Percentiles rank a stretch among this genome's conserved stretches.
Conservation (phyloP, 2,888 invertebrate species). For the Anoncus sp. region DNA sequence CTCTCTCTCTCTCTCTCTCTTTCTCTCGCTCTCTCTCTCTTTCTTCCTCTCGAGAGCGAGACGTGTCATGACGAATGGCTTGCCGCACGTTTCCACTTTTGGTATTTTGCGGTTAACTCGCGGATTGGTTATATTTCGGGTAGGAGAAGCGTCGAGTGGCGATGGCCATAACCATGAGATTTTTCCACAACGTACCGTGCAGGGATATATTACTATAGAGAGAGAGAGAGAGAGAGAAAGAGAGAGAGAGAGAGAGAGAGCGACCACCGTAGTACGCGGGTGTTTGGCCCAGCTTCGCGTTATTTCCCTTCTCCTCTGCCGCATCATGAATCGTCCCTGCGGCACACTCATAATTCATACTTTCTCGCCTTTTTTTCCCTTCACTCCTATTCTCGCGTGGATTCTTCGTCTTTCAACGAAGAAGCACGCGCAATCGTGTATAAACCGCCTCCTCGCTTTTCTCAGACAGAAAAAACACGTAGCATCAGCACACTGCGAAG, state of each 20-base stretch:
- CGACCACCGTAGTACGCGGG: slow-evolving; percentile 1
- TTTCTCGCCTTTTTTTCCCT: slow-evolving; percentile 44
- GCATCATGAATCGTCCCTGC: slow-evolving; percentile 28
- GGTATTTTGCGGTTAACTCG: slow-evolving; percentile 73
- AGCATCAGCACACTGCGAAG: slow-evolving; percentile 46
- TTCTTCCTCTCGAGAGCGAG: slow-evolving; percentile 59
- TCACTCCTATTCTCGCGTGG: slow-evolving; percentile 16
- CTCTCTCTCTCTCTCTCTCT: slow-evolving; percentile 7
- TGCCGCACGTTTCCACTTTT: slow-evolving; percentile 69
- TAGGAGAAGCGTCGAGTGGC: slow-evolving; percentile 53
- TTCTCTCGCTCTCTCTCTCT: slow-evolving; percentile 28
- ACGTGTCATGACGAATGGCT: slow-evolving; percentile 76
- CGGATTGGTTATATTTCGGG: slow-evolving; percentile 75
- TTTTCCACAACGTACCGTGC: slow-evolving; percentile 67
- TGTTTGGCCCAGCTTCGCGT: slow-evolving; percentile 37
- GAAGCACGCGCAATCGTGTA: slow-evolving; percentile 43
- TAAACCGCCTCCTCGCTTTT: slow-evolving; percentile 47
- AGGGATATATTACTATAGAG: slow-evolving; percentile 1
- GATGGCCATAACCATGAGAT: slow-evolving; percentile 65
- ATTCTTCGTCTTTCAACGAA: slow-evolving; percentile 40
- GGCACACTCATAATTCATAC: slow-evolving; percentile 70
- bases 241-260: background rate
- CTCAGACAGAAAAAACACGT: slow-evolving; percentile 27
- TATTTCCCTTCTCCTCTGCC: slow-evolving; percentile 27
- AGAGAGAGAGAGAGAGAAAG: background rate